These are phyloP conservation scores for Agriopis marginaria DNA, from an alignment of 2,888 invertebrate species.

Conservation along the genomic window DNA sequence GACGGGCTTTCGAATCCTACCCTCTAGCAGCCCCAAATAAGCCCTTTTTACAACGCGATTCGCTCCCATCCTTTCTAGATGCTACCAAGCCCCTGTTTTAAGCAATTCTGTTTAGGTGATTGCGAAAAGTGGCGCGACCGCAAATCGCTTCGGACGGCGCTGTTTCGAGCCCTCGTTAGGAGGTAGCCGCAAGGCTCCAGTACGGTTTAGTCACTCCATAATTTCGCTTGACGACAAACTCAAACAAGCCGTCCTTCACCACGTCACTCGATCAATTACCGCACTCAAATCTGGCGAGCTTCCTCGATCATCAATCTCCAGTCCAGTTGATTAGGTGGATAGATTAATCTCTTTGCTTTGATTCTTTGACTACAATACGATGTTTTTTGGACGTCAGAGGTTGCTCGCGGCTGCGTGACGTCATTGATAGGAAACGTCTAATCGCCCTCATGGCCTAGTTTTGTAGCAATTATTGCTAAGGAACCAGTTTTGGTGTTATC, in stretches of 20 bases:
- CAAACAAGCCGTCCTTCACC: background rate
- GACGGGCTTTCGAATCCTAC: too few relatives aligned
- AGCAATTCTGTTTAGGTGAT: too few relatives aligned
- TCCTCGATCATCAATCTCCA: conserved; percentile 26
- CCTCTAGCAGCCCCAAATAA: too few relatives aligned
- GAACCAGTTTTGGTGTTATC: background rate
- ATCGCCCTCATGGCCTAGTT: too few relatives aligned
- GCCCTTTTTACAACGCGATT: too few relatives aligned
- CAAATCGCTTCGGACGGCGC: too few relatives aligned
- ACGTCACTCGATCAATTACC: conserved; percentile 27
- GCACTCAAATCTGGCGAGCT: conserved; percentile 11
- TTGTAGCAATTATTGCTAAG: background rate
- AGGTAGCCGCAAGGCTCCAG: too few relatives aligned
- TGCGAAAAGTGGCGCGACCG: too few relatives aligned
- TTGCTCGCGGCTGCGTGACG: conserved; percentile 1
- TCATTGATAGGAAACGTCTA: conserved; percentile 1
- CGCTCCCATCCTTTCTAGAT: too few relatives aligned
- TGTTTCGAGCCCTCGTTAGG: too few relatives aligned
- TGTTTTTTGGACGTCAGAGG: conserved; percentile 12
- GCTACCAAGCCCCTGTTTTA: too few relatives aligned
- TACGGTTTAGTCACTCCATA: too few relatives aligned
- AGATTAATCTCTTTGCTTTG: conserved; percentile 31
- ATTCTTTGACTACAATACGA: conserved; percentile 20
- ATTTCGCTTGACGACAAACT: background rate
- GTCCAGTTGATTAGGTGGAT: conserved; percentile 24